Evolutionary conservation across 2,888 invertebrate species (phyloP).

Genomic region (Euclidia mi): DNA sequence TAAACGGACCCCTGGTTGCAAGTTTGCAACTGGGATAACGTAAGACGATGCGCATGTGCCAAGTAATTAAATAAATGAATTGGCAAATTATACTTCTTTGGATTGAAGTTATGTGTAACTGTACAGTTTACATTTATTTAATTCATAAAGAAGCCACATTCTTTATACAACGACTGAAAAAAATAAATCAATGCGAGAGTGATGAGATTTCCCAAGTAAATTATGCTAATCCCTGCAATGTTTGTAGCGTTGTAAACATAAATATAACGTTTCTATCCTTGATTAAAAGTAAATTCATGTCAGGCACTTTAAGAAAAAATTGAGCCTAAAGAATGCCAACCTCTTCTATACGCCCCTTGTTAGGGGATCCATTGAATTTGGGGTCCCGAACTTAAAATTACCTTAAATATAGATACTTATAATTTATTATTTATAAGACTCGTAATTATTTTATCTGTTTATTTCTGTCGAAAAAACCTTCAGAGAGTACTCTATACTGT

Average conservation of each 20-base stretch:
- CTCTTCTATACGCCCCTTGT: background rate
- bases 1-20: too few species aligned
- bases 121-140: too few species aligned
- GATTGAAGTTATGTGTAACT: too few species aligned
- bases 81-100: too few species aligned
- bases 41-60: too few species aligned
- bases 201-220: conserved; percentile 16
- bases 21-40: too few species aligned
- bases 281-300: conserved; percentile 22
- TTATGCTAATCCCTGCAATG: conserved; percentile 5
- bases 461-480: too few species aligned
- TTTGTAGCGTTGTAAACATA: conserved; percentile 16
- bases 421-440: background rate
- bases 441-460: too few species aligned
- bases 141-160: background rate
- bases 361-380: background rate
- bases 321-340: conserved; percentile 7
- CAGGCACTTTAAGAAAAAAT: conserved; percentile 19
- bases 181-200: conserved; percentile 9
- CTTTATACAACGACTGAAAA: background rate
- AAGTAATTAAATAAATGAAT: too few species aligned
- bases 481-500: too few species aligned
- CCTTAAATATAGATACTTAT: too few species aligned
- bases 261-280: conserved; percentile 19
- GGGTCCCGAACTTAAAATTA: background rate